Evolutionary conservation across 2,888 invertebrate species (phyloP), one percentile per base, ranked within the genome.

Genomic region (Noctua janthina): DNA sequence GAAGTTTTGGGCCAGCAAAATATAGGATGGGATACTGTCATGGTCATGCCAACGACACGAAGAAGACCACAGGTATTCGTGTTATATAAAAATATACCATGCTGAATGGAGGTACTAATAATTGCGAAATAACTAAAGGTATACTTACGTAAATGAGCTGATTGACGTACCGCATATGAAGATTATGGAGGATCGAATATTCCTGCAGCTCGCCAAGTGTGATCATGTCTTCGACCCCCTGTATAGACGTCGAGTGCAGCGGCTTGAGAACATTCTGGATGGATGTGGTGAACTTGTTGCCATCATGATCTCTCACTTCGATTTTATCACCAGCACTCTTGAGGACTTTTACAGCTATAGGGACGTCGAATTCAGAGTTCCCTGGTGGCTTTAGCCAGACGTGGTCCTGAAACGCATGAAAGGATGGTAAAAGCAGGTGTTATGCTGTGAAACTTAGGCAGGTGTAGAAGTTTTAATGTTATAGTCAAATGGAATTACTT

Each of bases 141-240:
- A 23, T 13, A 43, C 98, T 98, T 96, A 99, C 99, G 96, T 99
- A 99, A 92, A 99, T 99, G 71, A 98, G 95, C 94, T 99, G 98
- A 90, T 98, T 98, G 91, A 97, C 98, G 95, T 99, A 99, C 90
- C 99, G 97, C 91, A 99, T 98, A 91, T 99, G 98, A 78, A 99
- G 97, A 96, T 99, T 99, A 78, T 99, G 97, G 64, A 99, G 97
- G 86, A 99, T 99, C 5, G 99, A 99, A 91, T 99, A 98, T 93
- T 99, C 99, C 94, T 99, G 99, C 69, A 99, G 97, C 94, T 99
- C 99, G 2, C 99, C 99, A 64, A 99, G 97, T 56, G 98, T 98
- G 90, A 99, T 99, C 99, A 99, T 99, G 94, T 99, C 99, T 92
- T 99, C 99, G 23, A 99, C 99, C 51, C 98, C 98, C 79, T 97